Percentiles rank a stretch among this genome's conserved stretches.
phyloP scores from a whole-genome alignment of 1,140 invertebrate genomes.

The Penaeus japonicus region DNA sequence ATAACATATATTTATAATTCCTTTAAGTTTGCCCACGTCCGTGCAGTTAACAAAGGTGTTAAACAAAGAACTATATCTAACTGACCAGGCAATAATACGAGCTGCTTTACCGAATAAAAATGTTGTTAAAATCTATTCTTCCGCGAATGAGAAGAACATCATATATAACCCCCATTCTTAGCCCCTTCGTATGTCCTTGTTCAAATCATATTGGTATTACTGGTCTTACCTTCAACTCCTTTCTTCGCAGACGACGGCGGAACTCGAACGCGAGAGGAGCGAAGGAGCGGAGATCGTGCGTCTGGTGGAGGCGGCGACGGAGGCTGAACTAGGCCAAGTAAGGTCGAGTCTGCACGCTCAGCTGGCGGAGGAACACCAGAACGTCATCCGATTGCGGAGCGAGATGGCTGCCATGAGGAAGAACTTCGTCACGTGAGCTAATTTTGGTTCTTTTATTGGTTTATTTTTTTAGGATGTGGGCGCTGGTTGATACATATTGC shows the following conservation, averaged over 20 bases:
- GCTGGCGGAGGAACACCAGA: conserved; percentile 45
- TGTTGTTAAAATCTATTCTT: too few relatives aligned
- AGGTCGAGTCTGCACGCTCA: conserved; percentile 37
- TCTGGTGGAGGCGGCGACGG: conserved; percentile 54
- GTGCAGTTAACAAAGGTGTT: too few relatives aligned
- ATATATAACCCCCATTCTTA: too few relatives aligned
- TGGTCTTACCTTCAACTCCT: not conserved
- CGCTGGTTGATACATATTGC: too few relatives aligned
- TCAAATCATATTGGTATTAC: not conserved
- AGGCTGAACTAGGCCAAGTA: conserved; percentile 50
- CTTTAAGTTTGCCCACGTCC: too few relatives aligned
- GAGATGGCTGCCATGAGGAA: conserved; percentile 33
- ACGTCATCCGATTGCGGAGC: conserved; percentile 28
- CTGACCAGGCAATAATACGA: too few relatives aligned
- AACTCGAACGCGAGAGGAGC: conserved; percentile 39
- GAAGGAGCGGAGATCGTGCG: conserved; percentile 40
- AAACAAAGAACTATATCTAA: too few relatives aligned
- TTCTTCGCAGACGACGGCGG: conserved; percentile 3
- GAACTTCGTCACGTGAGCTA: conserved; percentile 19
- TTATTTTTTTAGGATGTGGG: too few relatives aligned
- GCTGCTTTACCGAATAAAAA: too few relatives aligned
- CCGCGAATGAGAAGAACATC: too few relatives aligned
- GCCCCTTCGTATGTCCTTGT: too few relatives aligned
- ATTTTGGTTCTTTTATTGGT: not conserved
- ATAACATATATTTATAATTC: too few relatives aligned